These are phyloP conservation scores for Pseudomyrmex flavicornis DNA, from an alignment of 1,140 invertebrate species.

Conservation along the genomic window DNA sequence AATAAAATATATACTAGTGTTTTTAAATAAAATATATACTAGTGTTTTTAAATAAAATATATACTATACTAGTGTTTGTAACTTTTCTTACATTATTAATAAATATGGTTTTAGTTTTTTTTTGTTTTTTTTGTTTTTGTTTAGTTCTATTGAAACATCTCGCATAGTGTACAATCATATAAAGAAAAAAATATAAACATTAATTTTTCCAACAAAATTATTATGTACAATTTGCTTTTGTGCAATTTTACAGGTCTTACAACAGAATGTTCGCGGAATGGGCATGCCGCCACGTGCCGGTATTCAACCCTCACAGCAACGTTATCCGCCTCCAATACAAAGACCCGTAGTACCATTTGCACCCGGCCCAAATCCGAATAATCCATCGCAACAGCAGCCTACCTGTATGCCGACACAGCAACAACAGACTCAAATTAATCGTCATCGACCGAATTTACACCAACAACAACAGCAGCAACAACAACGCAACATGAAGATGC, in stretches of 20 bases:
- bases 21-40: not conserved
- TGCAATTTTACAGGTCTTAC: constrained; percentile 75
- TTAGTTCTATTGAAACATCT: not conserved
- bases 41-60: not conserved
- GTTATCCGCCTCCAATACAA: constrained; percentile 85
- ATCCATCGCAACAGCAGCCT: constrained; percentile 82
- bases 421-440: constrained; percentile 82
- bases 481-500: constrained; percentile 83
- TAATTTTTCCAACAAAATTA: not conserved
- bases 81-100: too few relatives aligned
- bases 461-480: constrained; percentile 82
- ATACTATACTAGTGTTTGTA: too few relatives aligned
- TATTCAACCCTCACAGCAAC: constrained; percentile 83
- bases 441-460: constrained; percentile 84
- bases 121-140: too few relatives aligned
- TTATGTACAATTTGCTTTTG: constrained; percentile 4
- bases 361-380: constrained; percentile 84
- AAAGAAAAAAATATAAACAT: not conserved
- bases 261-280: constrained; percentile 84
- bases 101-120: too few relatives aligned
- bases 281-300: constrained; percentile 83
- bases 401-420: constrained; percentile 82
- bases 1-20: not conserved
- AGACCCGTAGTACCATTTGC: constrained; percentile 83
- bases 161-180: not conserved